Evolutionary conservation across 1,140 invertebrate genomes (phyloP).

Genomic region (Platyscapa corneri): DNA sequence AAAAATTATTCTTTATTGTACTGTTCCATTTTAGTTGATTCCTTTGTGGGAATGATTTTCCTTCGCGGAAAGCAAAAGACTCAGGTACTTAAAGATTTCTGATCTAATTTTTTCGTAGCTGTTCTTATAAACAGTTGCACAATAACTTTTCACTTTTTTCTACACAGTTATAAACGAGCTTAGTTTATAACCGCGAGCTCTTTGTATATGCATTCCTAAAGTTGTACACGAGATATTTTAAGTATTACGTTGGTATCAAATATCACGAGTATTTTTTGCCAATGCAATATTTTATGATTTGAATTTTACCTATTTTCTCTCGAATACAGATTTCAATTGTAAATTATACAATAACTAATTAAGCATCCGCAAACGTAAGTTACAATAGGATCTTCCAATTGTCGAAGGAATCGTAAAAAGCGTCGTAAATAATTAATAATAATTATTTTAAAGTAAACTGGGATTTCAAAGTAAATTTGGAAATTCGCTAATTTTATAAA

Average conservation of each 20-base stretch:
- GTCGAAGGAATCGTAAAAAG: neutral
- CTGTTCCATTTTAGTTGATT: conserved; percentile 1
- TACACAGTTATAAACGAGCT: neutral
- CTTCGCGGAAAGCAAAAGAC: neutral
- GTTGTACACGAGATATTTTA: neutral
- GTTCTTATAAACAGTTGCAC: neutral
- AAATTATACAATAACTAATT: neutral
- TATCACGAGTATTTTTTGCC: conserved; percentile 6
- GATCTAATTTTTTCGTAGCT: neutral
- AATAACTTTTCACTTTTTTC: conserved; percentile 9
- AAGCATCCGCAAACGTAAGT: neutral
- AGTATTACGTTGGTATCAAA: neutral
- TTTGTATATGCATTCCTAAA: neutral
- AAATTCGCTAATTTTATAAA: neutral
- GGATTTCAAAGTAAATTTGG: too few species aligned
- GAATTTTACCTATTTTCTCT: neutral
- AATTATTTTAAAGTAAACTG: neutral
- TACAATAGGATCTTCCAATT: neutral
- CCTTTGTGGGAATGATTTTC: conserved; percentile 23
- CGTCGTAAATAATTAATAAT: neutral
- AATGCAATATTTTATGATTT: neutral
- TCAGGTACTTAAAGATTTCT: conserved; percentile 33
- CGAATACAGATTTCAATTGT: neutral
- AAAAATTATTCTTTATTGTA: neutral
- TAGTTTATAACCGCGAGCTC: neutral